A percentile compares a stretch with the other conserved stretches of the same genome.
Evolutionary conservation across 2,113 vertebrate genomes (phyloP).

Genomic region (Perca schrenkii): DNA sequence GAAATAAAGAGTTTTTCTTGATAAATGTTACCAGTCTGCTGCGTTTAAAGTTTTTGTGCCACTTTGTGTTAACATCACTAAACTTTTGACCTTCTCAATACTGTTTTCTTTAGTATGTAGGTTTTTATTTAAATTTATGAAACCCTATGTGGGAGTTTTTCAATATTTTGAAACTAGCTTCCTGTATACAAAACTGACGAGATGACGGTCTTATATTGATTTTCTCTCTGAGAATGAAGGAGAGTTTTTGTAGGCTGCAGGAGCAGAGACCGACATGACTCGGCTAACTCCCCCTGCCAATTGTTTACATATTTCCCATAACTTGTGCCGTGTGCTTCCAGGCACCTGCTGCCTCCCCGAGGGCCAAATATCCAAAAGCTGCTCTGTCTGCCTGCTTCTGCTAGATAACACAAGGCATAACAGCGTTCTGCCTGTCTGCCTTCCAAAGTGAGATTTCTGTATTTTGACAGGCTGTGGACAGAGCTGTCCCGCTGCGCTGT

Average conservation of each 20-base stretch:
- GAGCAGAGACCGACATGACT: conserved; percentile 29
- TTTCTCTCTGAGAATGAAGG: conserved; percentile 19
- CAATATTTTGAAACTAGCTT: conserved; percentile 6
- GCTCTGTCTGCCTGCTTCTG: conserved; percentile 35
- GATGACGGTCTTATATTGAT: conserved; percentile 34
- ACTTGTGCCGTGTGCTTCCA: conserved; percentile 37
- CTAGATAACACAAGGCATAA: conserved; percentile 24
- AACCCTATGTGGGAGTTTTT: conserved; percentile 18
- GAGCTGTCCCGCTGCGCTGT: conserved; percentile 20
- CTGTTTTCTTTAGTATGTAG: background rate
- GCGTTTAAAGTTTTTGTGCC: background rate
- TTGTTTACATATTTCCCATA: conserved; percentile 78
- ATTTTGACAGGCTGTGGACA: conserved; percentile 52
- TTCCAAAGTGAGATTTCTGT: conserved; percentile 22
- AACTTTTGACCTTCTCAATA: background rate
- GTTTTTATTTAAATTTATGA: conserved; percentile 35
- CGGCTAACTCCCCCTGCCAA: conserved; percentile 11
- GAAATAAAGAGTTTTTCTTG: background rate
- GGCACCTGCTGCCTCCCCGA: conserved; percentile 38
- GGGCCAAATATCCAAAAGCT: conserved; percentile 18
- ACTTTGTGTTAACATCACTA: background rate
- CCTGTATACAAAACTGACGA: conserved; percentile 3
- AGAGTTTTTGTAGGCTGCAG: conserved; percentile 15
- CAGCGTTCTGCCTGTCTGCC: conserved; percentile 10
- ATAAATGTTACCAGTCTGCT: background rate